Evolutionary conservation across 2,113 vertebrate species (phyloP).

Genomic region (Prolemur simus): DNA sequence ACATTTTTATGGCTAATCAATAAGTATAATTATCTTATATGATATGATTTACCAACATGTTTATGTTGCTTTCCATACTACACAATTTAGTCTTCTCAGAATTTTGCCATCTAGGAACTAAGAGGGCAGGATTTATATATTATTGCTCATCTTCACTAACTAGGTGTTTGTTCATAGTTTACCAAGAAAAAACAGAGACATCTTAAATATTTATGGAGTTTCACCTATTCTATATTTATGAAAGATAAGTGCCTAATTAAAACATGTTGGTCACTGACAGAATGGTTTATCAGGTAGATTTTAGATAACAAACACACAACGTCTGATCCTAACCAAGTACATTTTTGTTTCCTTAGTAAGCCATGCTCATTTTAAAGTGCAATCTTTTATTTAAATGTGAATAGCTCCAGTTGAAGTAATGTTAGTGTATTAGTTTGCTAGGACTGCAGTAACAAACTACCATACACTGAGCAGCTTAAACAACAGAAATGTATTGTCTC

Average conservation of each 20-base stretch:
- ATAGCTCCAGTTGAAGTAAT: accelerated
- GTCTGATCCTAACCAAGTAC: background rate
- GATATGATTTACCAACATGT: no score
- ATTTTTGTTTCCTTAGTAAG: background rate
- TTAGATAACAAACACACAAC: background rate
- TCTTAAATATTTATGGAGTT: background rate
- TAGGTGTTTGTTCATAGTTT: background rate
- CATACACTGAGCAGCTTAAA: background rate
- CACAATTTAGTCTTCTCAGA: background rate
- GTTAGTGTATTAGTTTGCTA: background rate
- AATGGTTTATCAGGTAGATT: background rate
- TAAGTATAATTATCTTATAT: background rate
- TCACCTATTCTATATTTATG: background rate
- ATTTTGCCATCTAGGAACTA: background rate
- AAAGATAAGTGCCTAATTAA: background rate
- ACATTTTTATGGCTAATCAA: background rate
- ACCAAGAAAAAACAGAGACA: background rate
- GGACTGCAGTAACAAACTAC: background rate
- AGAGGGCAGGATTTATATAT: background rate
- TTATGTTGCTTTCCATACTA: background rate
- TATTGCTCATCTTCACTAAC: background rate
- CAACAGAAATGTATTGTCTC: accelerated
- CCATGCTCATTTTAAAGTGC: background rate
- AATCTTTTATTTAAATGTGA: background rate
- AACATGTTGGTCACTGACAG: background rate